Conservation (phyloP, 2,113 vertebrate genomes). For the Lethenteron reissneri region DNA sequence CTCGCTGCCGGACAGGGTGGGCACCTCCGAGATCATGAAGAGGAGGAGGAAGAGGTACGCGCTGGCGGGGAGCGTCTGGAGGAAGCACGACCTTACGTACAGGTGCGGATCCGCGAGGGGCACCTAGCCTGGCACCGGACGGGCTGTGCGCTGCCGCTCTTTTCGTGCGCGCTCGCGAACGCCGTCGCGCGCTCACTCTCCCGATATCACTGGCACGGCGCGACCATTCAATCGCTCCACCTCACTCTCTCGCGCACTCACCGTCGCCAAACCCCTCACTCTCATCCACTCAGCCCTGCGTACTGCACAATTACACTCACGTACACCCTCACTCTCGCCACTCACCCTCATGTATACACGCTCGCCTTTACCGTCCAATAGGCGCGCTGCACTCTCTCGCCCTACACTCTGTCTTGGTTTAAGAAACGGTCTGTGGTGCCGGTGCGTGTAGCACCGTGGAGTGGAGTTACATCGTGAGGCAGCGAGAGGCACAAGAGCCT, state of each 20-base stretch:
- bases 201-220: neutral
- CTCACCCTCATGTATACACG: no score
- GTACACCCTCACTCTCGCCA: no score
- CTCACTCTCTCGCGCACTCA: constrained; percentile 15
- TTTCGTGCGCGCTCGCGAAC: neutral
- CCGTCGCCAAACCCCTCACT: constrained; percentile 9
- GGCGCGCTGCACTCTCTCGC: no score
- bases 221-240: constrained; percentile 18
- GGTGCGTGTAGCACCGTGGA: no score
- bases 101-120: constrained; percentile 21
- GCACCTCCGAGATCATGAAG: constrained; percentile 27
- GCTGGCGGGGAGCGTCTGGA: constrained; percentile 39
- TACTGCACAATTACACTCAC: no score
- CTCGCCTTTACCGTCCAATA: no score
- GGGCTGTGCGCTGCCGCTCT: neutral
- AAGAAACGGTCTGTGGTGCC: no score
- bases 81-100: constrained; percentile 38
- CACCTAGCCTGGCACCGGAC: no score
- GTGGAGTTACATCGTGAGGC: no score
- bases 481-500: no score
- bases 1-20: constrained; percentile 49
- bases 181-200: constrained; percentile 8
- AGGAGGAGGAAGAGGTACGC: constrained; percentile 23
- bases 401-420: no score
- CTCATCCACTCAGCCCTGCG: constrained; percentile 13